Evolutionary conservation across 2,797 vertebrate genomes (phyloP).

Genomic region (Phyllotis vaccarum): DNA sequence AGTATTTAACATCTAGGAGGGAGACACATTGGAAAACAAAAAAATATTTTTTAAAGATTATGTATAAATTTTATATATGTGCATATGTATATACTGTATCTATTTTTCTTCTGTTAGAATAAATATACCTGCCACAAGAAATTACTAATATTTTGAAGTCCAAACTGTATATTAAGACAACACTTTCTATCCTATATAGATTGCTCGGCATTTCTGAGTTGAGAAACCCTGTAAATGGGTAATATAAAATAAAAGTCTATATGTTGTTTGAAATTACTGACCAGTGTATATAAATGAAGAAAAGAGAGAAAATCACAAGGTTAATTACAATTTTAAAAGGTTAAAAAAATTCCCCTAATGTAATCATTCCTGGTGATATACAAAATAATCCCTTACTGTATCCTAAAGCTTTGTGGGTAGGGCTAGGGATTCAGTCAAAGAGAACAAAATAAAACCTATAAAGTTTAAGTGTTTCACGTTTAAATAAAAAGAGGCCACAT

Average conservation of each 20-base stretch:
- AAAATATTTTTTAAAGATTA: neutral
- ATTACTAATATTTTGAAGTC: constrained; percentile 28
- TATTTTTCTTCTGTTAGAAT: neutral
- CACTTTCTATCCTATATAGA: neutral
- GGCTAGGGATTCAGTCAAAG: constrained; percentile 71
- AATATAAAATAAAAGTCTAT: constrained; percentile 31
- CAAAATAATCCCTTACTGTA: constrained; percentile 77
- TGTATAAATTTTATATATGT: neutral
- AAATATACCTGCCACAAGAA: neutral
- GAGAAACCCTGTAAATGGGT: neutral
- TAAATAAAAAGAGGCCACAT: constrained; percentile 37
- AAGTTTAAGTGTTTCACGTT: constrained; percentile 77
- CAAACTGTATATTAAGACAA: neutral
- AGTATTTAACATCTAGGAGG: neutral
- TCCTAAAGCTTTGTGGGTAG: constrained; percentile 74
- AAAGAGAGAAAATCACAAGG: neutral
- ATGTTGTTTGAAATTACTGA: neutral
- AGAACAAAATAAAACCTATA: constrained; percentile 67
- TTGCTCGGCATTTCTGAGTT: neutral
- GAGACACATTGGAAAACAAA: neutral
- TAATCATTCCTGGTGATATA: constrained; percentile 2
- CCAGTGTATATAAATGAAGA: neutral
- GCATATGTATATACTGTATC: neutral
- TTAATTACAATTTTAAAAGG: constrained; percentile 19
- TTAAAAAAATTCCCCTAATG: constrained; percentile 28